Evolutionary conservation across 1,140 invertebrate genomes (phyloP).

Genomic region (Lepidotrigona ventralis): DNA sequence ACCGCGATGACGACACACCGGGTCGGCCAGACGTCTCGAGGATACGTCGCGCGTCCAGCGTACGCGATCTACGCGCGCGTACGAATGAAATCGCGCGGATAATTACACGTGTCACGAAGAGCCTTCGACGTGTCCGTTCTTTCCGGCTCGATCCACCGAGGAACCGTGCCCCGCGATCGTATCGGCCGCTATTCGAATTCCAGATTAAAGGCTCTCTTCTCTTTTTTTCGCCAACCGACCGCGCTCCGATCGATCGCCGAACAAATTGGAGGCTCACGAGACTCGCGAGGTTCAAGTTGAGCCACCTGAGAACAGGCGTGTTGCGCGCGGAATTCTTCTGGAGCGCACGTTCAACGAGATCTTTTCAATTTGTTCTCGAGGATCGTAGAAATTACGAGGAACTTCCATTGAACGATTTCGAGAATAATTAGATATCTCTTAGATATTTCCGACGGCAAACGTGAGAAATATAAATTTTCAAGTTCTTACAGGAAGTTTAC

Average conservation of each 20-base stretch:
- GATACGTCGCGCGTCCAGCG: slow-evolving; percentile 3
- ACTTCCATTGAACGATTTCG: neutral
- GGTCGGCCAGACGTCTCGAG: slow-evolving; percentile 11
- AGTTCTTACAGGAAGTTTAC: neutral
- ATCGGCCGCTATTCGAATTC: slow-evolving; percentile 31
- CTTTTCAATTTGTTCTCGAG: neutral
- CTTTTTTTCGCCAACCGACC: neutral
- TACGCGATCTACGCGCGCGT: slow-evolving; percentile 50
- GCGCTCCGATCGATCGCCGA: neutral
- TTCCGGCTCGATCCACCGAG: slow-evolving; percentile 1
- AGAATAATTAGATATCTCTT: neutral
- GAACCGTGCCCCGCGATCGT: neutral
- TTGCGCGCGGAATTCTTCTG: neutral
- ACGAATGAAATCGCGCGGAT: slow-evolving; percentile 51
- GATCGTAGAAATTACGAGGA: neutral
- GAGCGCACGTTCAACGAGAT: neutral
- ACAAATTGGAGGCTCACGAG: slow-evolving; percentile 35
- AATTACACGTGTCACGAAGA: slow-evolving; percentile 52
- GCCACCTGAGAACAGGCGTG: neutral
- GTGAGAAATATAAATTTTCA: neutral
- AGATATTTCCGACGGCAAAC: neutral
- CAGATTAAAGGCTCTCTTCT: slow-evolving; percentile 24
- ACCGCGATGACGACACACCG: slow-evolving; percentile 52
- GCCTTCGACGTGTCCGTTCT: slow-evolving; percentile 15
- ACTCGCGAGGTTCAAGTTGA: neutral